phyloP scores from a whole-genome alignment of 2,797 vertebrate genomes.

The Loriculus beryllinus region DNA sequence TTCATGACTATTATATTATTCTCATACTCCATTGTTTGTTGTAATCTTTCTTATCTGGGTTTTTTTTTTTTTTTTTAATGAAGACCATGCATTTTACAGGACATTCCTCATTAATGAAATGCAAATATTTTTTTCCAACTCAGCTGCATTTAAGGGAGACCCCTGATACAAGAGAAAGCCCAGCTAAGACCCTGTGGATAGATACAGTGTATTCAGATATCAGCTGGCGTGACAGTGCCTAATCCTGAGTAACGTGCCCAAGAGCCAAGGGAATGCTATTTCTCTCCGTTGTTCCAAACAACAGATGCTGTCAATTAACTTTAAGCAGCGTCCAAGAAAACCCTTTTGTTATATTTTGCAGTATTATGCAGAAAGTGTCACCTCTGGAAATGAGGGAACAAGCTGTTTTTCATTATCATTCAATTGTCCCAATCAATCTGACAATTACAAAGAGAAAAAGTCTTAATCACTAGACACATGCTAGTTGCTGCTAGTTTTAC shows the following conservation, averaged over 20 bases:
- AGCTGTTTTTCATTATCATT: conserved; percentile 75
- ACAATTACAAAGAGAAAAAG: conserved; percentile 73
- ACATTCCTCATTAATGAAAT: background rate
- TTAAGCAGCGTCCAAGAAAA: conserved; percentile 72
- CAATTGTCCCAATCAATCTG: conserved; percentile 74
- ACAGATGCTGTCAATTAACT: conserved; percentile 78
- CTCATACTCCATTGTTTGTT: background rate
- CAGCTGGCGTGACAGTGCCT: conserved; percentile 65
- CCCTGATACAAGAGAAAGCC: background rate
- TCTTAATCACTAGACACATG: conserved; percentile 66
- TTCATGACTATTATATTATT: background rate
- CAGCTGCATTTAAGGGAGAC: background rate
- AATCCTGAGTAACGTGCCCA: conserved; percentile 65
- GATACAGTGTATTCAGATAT: conserved; percentile 57
- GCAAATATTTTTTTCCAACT: background rate
- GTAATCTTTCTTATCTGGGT: background rate
- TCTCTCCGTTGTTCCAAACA: conserved; percentile 68
- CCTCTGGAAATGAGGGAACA: conserved; percentile 70
- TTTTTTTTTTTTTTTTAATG: background rate
- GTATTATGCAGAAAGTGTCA: conserved; percentile 73
- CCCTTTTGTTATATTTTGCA: conserved; percentile 72
- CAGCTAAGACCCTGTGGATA: conserved; percentile 2
- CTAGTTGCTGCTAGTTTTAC: conserved; percentile 62
- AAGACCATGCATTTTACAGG: background rate
- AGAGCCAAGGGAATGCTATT: conserved; percentile 66